Conservation (phyloP, 2,113 vertebrate species). For the Felis catus region DNA sequence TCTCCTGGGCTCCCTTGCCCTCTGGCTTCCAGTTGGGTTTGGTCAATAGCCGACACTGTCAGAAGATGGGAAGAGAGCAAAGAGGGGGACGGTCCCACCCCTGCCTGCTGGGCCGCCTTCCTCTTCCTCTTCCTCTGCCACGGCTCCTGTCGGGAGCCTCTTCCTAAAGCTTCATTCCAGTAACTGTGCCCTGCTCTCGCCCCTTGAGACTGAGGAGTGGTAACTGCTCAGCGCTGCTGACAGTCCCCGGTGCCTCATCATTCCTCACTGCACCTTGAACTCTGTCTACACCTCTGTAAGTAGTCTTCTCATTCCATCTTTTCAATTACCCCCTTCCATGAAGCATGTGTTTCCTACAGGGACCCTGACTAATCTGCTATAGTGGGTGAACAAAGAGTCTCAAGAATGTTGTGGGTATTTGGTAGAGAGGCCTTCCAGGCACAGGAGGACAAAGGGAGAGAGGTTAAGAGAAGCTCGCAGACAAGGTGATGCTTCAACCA, state of each 20-base stretch:
- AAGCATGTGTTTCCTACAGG: background rate
- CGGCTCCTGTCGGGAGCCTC: background rate
- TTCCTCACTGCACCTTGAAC: background rate
- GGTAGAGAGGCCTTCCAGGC: background rate
- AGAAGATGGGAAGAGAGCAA: background rate
- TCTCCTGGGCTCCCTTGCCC: background rate
- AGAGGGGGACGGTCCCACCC: background rate
- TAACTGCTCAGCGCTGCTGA: background rate
- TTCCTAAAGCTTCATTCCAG: background rate
- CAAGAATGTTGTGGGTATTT: background rate
- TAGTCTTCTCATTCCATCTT: background rate
- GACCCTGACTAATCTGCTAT: background rate
- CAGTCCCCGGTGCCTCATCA: background rate
- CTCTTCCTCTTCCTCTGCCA: background rate
- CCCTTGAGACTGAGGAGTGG: too few relatives aligned
- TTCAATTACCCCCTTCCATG: background rate
- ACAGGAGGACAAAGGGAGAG: background rate
- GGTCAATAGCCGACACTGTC: background rate
- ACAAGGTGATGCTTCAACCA: background rate
- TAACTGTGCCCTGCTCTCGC: background rate
- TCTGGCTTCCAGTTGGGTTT: background rate
- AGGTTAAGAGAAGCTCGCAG: background rate
- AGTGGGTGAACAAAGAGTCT: background rate
- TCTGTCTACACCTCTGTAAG: background rate
- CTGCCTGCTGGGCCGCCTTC: background rate